Conservation (phyloP, 2,888 invertebrate genomes). For the Trypoxylon attenuatum region DNA sequence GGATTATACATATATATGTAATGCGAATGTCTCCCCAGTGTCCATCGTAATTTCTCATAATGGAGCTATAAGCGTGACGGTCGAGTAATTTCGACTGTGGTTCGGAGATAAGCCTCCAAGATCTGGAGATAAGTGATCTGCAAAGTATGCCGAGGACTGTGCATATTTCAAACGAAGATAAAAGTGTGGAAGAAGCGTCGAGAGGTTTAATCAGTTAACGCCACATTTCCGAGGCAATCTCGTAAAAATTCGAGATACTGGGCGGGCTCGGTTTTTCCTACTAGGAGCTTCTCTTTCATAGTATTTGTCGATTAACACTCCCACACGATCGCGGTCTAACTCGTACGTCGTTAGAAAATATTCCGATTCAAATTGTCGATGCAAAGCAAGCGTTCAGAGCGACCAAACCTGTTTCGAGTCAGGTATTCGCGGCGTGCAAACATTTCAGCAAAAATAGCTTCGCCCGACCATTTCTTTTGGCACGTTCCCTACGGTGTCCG, state of each 20-base stretch:
- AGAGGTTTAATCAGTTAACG: slow-evolving; percentile 22
- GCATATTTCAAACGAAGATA: slow-evolving; percentile 12
- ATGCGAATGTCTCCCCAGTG: neutral
- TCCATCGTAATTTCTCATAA: slow-evolving; percentile 25
- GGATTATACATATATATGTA: slow-evolving; percentile 1
- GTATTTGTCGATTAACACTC: no score
- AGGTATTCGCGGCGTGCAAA: neutral
- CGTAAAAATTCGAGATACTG: no score
- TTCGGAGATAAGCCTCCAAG: slow-evolving; percentile 23
- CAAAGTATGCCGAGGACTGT: slow-evolving; percentile 21
- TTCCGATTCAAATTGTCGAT: no score
- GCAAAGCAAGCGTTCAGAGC: neutral
- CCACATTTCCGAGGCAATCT: neutral
- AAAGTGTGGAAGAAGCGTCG: slow-evolving; percentile 13
- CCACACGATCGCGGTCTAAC: no score
- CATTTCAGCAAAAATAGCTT: neutral
- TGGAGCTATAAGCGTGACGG: slow-evolving; percentile 11
- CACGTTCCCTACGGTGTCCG: neutral
- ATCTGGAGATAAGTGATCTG: slow-evolving; percentile 25
- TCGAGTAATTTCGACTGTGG: slow-evolving; percentile 23
- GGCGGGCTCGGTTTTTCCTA: no score
- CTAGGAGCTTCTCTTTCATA: no score
- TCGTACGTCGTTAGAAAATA: no score
- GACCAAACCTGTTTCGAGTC: neutral
- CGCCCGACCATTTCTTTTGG: neutral